Evolutionary conservation across 2,113 vertebrate species (phyloP), one percentile per base, ranked within the genome.

Genomic region (Campylomormyrus tamandua): DNA sequence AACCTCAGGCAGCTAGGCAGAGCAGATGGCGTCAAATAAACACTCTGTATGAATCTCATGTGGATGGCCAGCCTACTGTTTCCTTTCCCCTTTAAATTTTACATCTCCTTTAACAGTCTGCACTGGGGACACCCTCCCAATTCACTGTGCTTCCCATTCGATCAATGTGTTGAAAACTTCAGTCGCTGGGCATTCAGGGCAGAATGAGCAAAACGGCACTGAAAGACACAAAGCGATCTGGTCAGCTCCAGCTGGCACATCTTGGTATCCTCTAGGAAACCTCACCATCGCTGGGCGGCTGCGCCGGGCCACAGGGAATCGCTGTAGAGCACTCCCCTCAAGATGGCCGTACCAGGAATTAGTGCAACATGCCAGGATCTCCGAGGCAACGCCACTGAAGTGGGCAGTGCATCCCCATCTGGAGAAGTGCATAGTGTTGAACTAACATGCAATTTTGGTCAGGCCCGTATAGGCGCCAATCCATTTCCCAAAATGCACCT

Each of bases 321-420:
- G 92, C 90, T 90, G 89, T 77, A 91, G 91, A 93, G 92, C 89
- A 87, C 92, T 91, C 90, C 90, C 92, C 93, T 93, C 94, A 92
- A 39, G 31, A 91, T 93, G 93, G 92, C 24, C 92, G 93, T 94
- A 24, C 45, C 92, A 92, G 91, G 93, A 93, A 91, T 90, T 90
- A 88, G 92, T 89, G 91, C 77, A 21, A 90, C 39, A 91, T 21
- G 85, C 92, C 2, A 46, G 87, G 58, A 84, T 94, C 92, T 92
- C 94, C 80, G 56, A 91, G 92, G 92, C 90, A 83, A 92, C 92
- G 90, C 92, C 91, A 62, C 87, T 13, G 80, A 88, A 89, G 46
- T 91, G 92, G 92, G 89, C 92, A 90, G 90, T 90, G 90, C 91
- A 85, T 91, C 92, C 90, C 92, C 92, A 93, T 95, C 93, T 94